Evolutionary conservation across 2,113 vertebrate genomes (phyloP), one percentile per base, ranked within the genome.

Genomic region (Camarhynchus parvulus): DNA sequence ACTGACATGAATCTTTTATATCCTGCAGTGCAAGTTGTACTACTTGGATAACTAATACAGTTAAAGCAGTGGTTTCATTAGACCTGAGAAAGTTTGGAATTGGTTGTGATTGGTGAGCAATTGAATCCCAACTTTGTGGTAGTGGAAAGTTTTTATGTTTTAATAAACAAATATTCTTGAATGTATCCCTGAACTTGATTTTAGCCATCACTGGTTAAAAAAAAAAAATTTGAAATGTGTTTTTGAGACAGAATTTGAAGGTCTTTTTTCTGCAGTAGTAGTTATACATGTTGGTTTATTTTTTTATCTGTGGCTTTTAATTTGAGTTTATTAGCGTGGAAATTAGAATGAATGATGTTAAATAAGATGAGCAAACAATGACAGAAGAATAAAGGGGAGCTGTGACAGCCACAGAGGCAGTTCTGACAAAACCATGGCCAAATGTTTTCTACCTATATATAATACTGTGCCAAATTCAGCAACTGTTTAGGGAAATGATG

Each of bases 1-100:
- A 56, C 82, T 95, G 89, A 88, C 72, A 70, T 88, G 68, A 95
- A 93, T 94, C 72, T 94, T 96, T 96, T 93, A 91, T 95, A 61
- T 94, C 73, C 68, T 83, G 79, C 87, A 94, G 87, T 94, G 87
- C 47, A 67, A 86, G 56, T n/a, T 94, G 84, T 94, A 94, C 89
- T 86, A 86, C 86, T 90, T 90, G 68, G 81, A 86, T 86, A 96
- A 83, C 83, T 87, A 90, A 92, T 73, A 90, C 19, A 79, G 21
- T 82, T 81, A 91, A 61, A 81, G 21, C 23, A 88, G 16, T 63
- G 41, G 70, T 91, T 94, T 96, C 81, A 78, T 94, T 94, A 88
- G 52, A 72, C 58, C 19, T 76, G 39, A 62, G 64, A 77, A 95
- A 90, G 16, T 77, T 53, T 89, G 49, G 69, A 74, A 52, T 47